Evolutionary conservation across 2,797 vertebrate species (phyloP), one percentile per base, ranked within the genome.

Genomic region (Rousettus madagascariensis): DNA sequence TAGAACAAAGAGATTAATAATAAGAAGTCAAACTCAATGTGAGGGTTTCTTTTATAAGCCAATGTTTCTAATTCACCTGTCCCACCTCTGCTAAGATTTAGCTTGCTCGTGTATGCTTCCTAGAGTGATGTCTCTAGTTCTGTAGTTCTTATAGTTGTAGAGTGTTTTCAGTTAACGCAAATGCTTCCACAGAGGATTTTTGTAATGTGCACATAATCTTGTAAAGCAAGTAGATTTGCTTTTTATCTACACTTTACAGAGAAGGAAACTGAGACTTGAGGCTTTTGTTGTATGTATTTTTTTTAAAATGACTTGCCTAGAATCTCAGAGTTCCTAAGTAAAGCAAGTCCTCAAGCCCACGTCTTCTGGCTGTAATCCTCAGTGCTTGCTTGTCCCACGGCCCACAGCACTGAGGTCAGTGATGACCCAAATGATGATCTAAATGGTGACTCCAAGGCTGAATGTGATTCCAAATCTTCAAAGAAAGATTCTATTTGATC

Each of bases 401-500:
- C 36, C 75, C 72, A 82, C 12, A 49, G 30, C 46, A 86, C 71
- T 92, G 96, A 97, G 90, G 84, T 97, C 96, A 97, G 33, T 2
- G 90, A 96, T 96, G 95, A 90, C 85, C 90, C 85, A 57, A 84
- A 41, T 55, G 90, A 84, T 94, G 92, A 90, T 85, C 80, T 78
- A 92, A 75, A 78, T 65, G 43, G 51, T 93, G 82, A 71, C 43
- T 84, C 38, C 36, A n/a, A 95, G 53, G 2, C 82, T 65, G 53
- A 63, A 74, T 61, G 57, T 8, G 22, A 83, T 75, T 91, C 53
- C 66, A 77, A 9, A 88, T 96, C 94, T 95, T 97, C 95, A 96
- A 95, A 97, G 96, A 82, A 26, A 78, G 68, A 71, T 41, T 85
- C 59, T 82, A 49, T 95, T 87, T 94, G 95, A 94, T 95, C 71